phyloP scores from a whole-genome alignment of 2,113 vertebrate genomes.

The Perccottus glenii region DNA sequence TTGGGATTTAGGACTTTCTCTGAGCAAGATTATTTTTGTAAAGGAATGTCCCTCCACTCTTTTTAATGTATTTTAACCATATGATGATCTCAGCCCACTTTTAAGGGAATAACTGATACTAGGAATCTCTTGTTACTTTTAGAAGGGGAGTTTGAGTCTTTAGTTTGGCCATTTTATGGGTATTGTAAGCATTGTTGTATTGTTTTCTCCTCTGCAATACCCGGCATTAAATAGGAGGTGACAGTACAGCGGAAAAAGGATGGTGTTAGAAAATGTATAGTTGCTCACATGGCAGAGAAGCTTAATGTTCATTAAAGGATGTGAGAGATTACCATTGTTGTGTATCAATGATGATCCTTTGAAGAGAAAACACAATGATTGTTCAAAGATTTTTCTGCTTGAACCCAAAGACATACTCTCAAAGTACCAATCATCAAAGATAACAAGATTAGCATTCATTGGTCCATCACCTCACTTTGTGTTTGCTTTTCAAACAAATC shows the following conservation, averaged over 20 bases:
- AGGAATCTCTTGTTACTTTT: not conserved
- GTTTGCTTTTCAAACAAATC: conserved; percentile 25
- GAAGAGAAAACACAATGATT: conserved; percentile 81
- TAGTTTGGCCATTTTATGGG: conserved; percentile 1
- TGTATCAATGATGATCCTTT: conserved; percentile 79
- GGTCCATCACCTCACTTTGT: conserved; percentile 51
- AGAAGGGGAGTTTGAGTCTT: not conserved
- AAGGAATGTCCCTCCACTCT: not conserved
- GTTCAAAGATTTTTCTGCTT: conserved; percentile 71
- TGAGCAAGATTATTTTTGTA: not conserved
- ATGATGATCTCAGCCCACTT: not conserved
- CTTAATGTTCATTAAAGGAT: conserved; percentile 73
- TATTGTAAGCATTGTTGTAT: conserved; percentile 11
- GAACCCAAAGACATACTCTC: conserved; percentile 67
- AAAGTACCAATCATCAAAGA: conserved; percentile 54
- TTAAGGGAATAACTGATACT: not conserved
- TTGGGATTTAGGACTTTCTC: conserved; percentile 29
- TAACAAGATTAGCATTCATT: conserved; percentile 70
- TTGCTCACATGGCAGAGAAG: conserved; percentile 67
- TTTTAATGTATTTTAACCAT: not conserved
- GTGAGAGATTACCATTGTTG: conserved; percentile 80
- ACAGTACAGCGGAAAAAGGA: conserved; percentile 68
- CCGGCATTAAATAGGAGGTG: conserved; percentile 62
- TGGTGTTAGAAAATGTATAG: conserved; percentile 73
- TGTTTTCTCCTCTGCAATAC: conserved; percentile 35